phyloP scores from a whole-genome alignment of 2,888 invertebrate genomes.

The Euplexia lucipara region DNA sequence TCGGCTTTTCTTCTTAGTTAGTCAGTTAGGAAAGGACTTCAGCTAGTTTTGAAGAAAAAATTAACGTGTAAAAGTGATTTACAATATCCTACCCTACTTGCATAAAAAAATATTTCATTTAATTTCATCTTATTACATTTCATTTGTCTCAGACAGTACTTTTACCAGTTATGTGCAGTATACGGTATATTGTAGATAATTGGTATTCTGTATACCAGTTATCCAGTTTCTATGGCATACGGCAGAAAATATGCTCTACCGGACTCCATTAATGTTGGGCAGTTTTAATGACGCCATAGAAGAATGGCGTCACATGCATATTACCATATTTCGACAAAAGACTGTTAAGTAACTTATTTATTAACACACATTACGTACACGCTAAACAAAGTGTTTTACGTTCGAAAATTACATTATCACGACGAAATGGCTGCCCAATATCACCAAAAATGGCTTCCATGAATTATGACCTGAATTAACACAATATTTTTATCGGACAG shows the following conservation, averaged over 20 bases:
- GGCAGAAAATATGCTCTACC: neutral
- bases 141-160: too few relatives aligned
- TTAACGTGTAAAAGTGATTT: too few relatives aligned
- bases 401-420: conserved; percentile 38
- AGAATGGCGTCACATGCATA: conserved; percentile 18
- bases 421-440: conserved; percentile 3
- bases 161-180: too few relatives aligned
- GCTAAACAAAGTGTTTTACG: conserved; percentile 10
- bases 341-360: conserved; percentile 19
- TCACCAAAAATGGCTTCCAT: conserved; percentile 1
- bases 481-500: conserved; percentile 26
- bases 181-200: too few relatives aligned
- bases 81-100: too few relatives aligned
- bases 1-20: too few relatives aligned
- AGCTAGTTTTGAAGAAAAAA: too few relatives aligned
- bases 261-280: neutral
- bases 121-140: too few relatives aligned
- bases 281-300: neutral
- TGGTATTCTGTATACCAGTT: too few relatives aligned
- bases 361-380: neutral
- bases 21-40: too few relatives aligned
- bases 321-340: conserved; percentile 16
- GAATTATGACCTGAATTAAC: conserved; percentile 24
- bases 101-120: too few relatives aligned
- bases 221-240: too few relatives aligned